Conservation (phyloP, 2,797 vertebrate species). For the Schizopygopsis pylzovi region DNA sequence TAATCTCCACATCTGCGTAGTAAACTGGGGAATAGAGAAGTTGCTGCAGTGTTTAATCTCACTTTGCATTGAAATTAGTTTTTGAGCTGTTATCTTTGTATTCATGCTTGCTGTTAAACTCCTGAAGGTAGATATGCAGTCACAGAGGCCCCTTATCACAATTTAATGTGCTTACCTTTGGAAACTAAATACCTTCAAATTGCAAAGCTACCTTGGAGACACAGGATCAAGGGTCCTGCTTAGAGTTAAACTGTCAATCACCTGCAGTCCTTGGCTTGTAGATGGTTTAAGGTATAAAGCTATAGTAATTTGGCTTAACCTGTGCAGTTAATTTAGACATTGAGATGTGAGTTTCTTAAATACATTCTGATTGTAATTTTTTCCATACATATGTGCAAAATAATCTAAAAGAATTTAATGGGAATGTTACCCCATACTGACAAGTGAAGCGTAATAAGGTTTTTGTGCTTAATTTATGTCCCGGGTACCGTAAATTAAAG, state of each 20-base stretch:
- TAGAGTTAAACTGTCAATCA: constrained; percentile 37
- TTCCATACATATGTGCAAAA: background rate
- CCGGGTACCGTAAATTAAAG: background rate
- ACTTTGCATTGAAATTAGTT: constrained; percentile 41
- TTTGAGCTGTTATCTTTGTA: constrained; percentile 37
- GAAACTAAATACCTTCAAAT: constrained; percentile 45
- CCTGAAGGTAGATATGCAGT: constrained; percentile 16
- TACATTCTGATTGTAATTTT: background rate
- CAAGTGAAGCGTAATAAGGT: background rate
- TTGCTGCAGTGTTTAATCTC: constrained; percentile 18
- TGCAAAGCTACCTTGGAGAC: constrained; percentile 22
- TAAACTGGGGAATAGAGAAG: background rate
- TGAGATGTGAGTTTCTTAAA: background rate
- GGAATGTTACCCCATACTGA: background rate
- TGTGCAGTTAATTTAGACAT: background rate
- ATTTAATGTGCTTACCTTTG: constrained; percentile 43
- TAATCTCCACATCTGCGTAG: background rate
- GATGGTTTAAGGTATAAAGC: background rate
- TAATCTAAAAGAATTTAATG: background rate
- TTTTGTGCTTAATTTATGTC: background rate
- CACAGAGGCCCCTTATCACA: constrained; percentile 43
- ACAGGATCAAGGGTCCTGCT: constrained; percentile 12
- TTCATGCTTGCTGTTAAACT: constrained; percentile 18
- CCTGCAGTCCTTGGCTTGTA: background rate
- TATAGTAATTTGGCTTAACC: background rate